Percentiles rank a stretch among this genome's conserved stretches.
Conservation (phyloP, 2,113 vertebrate genomes). For the Lipotes vexillifer region DNA sequence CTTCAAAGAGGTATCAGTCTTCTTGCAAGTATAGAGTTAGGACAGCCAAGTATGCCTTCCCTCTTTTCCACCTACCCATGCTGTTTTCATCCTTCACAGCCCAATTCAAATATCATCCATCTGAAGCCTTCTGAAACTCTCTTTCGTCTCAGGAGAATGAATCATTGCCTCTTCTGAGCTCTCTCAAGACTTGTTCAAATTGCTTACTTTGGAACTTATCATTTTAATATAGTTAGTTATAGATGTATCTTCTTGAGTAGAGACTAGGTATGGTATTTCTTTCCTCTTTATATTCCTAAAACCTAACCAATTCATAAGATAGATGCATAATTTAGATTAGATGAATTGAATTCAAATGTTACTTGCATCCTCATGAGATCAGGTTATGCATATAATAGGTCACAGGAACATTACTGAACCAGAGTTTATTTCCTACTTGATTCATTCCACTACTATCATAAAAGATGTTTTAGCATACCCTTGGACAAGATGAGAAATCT, state of each 20-base stretch:
- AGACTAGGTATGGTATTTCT: constrained; percentile 47
- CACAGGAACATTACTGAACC: neutral
- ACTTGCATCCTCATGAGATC: constrained; percentile 37
- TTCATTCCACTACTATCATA: neutral
- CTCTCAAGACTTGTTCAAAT: constrained; percentile 40
- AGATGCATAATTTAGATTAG: constrained; percentile 63
- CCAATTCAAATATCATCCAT: neutral
- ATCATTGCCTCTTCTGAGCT: constrained; percentile 14
- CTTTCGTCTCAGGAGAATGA: constrained; percentile 23
- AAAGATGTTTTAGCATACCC: neutral
- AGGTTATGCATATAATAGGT: constrained; percentile 12
- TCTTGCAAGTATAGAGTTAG: neutral
- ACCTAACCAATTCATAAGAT: constrained; percentile 55
- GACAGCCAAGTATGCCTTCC: neutral
- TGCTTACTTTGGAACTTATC: constrained; percentile 35
- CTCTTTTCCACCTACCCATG: neutral
- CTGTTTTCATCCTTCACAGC: neutral
- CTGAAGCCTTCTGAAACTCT: neutral
- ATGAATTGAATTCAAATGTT: constrained; percentile 56
- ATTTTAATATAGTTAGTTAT: constrained; percentile 53
- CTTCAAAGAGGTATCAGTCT: neutral
- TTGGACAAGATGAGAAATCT: neutral
- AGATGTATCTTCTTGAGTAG: constrained; percentile 58
- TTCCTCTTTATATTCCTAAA: constrained; percentile 38
- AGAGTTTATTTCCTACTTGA: neutral